These are phyloP conservation scores for Pristionchus arcanus DNA, from an alignment of 2,888 invertebrate genomes.

Conservation along the genomic window DNA sequence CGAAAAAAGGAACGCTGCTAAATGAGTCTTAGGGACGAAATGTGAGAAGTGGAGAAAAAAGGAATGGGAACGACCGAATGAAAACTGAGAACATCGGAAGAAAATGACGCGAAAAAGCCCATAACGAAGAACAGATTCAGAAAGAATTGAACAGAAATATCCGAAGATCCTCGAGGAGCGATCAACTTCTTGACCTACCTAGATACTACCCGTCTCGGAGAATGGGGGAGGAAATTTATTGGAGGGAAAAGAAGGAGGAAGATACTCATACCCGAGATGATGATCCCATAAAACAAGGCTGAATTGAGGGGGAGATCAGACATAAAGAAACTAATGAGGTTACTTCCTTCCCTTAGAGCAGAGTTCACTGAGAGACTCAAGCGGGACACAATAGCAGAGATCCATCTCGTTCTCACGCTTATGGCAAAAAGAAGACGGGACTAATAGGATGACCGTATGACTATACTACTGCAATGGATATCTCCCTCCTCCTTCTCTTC, in stretches of 20 bases:
- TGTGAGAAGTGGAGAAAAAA: constrained; percentile 13
- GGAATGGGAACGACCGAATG: constrained; percentile 13
- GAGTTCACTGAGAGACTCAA: neutral
- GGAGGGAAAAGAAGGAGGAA: neutral
- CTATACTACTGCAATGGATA: constrained; percentile 15
- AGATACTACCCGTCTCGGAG: neutral
- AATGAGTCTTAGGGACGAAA: neutral
- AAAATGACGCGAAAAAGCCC: neutral
- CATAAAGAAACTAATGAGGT: neutral
- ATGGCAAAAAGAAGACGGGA: neutral
- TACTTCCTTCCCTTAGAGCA: neutral
- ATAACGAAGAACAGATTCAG: neutral
- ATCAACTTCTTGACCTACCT: constrained; percentile 30
- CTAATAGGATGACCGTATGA: constrained; percentile 25
- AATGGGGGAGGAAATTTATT: neutral
- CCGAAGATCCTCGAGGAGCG: neutral
- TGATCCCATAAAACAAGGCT: neutral
- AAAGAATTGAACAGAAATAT: neutral
- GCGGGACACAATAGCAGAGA: neutral
- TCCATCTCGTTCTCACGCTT: neutral
- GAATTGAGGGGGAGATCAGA: constrained; percentile 9
- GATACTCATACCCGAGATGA: neutral
- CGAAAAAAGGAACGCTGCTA: constrained; percentile 12
- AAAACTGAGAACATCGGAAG: neutral
- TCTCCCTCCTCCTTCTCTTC: neutral